Conservation (phyloP, 2,797 vertebrate species). For the Anniella stebbinsi region DNA sequence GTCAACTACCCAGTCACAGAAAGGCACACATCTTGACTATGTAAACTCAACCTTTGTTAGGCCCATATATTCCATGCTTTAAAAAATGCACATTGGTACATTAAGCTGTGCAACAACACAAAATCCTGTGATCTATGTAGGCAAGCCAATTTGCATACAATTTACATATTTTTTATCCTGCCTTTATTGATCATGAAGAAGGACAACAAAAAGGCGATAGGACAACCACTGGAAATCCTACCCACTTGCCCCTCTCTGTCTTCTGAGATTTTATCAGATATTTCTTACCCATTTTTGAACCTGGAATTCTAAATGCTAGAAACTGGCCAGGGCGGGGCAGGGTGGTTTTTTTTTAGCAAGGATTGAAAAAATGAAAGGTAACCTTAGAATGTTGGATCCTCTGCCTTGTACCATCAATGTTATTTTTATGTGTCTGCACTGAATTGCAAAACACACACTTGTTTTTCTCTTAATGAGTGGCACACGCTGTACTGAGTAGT, state of each 20-base stretch:
- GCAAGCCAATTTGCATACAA: too few relatives aligned
- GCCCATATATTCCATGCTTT: background rate
- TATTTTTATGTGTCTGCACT: background rate
- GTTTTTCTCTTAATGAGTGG: background rate
- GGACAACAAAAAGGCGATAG: background rate
- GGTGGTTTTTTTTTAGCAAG: too few relatives aligned
- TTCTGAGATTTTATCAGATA: background rate
- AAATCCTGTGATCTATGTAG: too few relatives aligned
- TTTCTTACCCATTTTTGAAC: background rate
- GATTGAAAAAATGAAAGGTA: background rate
- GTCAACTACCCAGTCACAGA: background rate
- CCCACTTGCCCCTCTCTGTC: background rate
- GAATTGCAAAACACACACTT: background rate
- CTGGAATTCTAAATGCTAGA: background rate
- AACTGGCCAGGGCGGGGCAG: too few relatives aligned
- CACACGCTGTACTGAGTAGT: background rate
- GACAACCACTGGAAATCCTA: background rate
- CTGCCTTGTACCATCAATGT: background rate
- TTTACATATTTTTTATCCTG: background rate
- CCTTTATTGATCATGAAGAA: background rate
- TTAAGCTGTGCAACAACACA: too few relatives aligned
- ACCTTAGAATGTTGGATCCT: background rate
- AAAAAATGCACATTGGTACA: too few relatives aligned
- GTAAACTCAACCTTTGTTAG: background rate
- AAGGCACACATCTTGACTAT: background rate